A percentile compares a stretch with the other conserved stretches of the same genome.
Evolutionary conservation across 2,113 vertebrate species (phyloP).

Genomic region (Heliornis fulica): DNA sequence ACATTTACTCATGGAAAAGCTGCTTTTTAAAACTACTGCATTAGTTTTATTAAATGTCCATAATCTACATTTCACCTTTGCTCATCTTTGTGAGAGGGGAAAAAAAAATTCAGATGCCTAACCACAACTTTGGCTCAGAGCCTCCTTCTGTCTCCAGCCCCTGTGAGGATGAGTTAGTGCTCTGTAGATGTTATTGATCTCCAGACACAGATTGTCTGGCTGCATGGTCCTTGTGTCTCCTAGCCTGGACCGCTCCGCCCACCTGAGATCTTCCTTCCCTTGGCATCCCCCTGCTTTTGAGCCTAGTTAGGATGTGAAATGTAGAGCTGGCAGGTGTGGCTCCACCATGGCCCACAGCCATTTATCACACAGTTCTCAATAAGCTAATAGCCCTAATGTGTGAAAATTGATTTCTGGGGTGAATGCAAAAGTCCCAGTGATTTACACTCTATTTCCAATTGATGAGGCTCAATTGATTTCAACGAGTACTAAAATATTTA

Average conservation of each 20-base stretch:
- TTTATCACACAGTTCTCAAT: conserved; percentile 81
- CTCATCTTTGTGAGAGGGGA: not conserved
- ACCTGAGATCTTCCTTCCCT: not conserved
- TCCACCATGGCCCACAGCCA: conserved; percentile 3
- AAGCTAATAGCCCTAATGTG: conserved; percentile 91
- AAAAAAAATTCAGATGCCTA: not conserved
- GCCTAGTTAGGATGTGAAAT: not conserved
- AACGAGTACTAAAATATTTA: conserved; percentile 79
- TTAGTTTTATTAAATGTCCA: conserved; percentile 42
- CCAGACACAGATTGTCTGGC: conserved; percentile 5
- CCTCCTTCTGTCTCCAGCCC: not conserved
- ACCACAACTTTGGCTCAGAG: conserved; percentile 38
- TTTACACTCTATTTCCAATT: conserved; percentile 87
- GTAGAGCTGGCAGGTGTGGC: conserved; percentile 62
- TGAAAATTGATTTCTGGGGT: conserved; percentile 95
- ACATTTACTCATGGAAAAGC: not conserved
- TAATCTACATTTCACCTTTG: not conserved
- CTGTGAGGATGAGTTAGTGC: conserved; percentile 51
- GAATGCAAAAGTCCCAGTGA: conserved; percentile 72
- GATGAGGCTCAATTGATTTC: conserved; percentile 87
- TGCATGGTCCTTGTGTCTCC: not conserved
- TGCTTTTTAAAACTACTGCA: not conserved
- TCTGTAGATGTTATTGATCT: conserved; percentile 59
- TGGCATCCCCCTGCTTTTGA: not conserved
- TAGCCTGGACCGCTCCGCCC: not conserved